Conservation (phyloP, 2,888 invertebrate genomes). For the Augochlorella aurata region DNA sequence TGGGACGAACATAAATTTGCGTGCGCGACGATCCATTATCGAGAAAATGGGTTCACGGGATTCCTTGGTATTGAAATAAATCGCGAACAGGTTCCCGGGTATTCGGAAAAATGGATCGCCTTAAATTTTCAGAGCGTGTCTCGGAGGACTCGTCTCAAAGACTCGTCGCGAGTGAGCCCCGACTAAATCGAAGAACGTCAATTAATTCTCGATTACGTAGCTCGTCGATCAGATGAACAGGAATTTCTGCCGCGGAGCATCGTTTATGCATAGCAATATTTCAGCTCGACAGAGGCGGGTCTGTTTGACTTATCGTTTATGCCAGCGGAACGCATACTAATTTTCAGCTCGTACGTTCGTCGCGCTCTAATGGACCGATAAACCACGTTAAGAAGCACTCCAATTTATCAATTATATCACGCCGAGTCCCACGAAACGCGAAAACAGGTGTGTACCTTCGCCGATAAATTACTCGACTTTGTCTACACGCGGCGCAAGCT, state of each 20-base stretch:
- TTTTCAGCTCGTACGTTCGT: constrained; percentile 28
- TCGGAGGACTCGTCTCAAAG: not conserved
- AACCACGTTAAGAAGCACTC: constrained; percentile 25
- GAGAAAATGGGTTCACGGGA: not conserved
- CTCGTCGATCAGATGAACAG: constrained; percentile 36
- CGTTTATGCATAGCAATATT: constrained; percentile 13
- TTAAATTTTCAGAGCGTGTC: constrained; percentile 63
- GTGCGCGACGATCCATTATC: not conserved
- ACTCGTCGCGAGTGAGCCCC: constrained; percentile 21
- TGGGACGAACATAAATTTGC: not conserved
- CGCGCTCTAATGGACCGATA: constrained; percentile 33
- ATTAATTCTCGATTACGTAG: constrained; percentile 61
- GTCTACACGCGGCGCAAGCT: not conserved
- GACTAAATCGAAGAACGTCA: constrained; percentile 55
- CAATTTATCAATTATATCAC: constrained; percentile 20
- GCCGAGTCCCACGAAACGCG: not conserved
- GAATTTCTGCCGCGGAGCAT: not conserved
- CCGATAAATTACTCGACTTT: not conserved
- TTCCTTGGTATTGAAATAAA: constrained; percentile 43
- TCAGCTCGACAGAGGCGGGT: constrained; percentile 5
- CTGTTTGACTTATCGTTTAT: constrained; percentile 46
- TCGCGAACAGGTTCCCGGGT: constrained; percentile 56
- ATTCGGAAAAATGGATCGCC: constrained; percentile 65
- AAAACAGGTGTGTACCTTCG: not conserved
- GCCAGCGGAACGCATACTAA: constrained; percentile 35